Evolutionary conservation across 2,888 invertebrate species (phyloP), one percentile per base, ranked within the genome.

Genomic region (Tipula unca): DNA sequence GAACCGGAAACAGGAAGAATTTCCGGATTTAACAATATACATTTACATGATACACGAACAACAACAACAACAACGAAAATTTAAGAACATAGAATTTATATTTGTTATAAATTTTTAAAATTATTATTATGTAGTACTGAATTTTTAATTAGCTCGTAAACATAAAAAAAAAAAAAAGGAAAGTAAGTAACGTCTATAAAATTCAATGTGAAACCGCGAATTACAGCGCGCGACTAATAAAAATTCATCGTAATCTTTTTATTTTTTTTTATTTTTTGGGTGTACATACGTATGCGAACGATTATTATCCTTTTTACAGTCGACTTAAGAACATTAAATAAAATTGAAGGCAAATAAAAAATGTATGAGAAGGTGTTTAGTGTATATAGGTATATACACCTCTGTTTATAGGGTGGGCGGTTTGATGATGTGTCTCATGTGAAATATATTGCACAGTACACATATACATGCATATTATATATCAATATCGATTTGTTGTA

Each of bases 21-120:
- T 69, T 69, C 69, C 69, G 69, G 69, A 69, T 69, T 69, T 69
- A 69, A 69, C 69, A 69, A 69, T 69, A 69, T n/a, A 42, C n/a
- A 69, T 69, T 20, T 25, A 69, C 69, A 25, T n/a, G n/a, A n/a
- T n/a, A n/a, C n/a, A n/a, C n/a, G n/a, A n/a, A n/a, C n/a, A n/a
- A 69, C 1, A 3, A 25, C 20, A 69, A 25, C 20, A 69, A 54
- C 48, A 54, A 13, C 10, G 13, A 39, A 48, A 48, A 48, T 48
- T 48, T 48, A 39, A 39, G 39, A 39, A 5, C 5, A 39, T 48
- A n/a, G 48, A 48, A 48, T 48, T 10, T 69, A 17, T 6, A n/a
- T 13, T 69, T 69, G 8, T 25, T 69, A 25, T 69, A 69, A 20
- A 69, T 69, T 69, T 25, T 54, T 17, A 54, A 54, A 25, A 69